Conservation (phyloP, 2,888 invertebrate genomes). For the Smittia sp. region DNA sequence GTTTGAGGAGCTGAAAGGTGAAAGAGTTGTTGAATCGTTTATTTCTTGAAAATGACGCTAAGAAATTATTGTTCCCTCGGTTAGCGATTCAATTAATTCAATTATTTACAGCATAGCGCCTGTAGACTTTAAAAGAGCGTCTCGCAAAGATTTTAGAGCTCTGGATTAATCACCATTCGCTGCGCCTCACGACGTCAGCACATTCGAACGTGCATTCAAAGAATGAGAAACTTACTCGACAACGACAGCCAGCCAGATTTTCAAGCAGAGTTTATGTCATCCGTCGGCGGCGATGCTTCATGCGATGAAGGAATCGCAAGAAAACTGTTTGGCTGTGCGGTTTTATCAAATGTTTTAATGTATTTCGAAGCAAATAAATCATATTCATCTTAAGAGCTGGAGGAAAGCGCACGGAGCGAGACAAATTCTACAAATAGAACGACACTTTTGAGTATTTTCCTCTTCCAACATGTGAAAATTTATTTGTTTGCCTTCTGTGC, state of each 20-base stretch:
- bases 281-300: neutral
- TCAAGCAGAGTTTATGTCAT: neutral
- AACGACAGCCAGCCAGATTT: neutral
- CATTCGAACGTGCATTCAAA: neutral
- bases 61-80: neutral
- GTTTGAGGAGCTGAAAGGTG: neutral
- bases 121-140: neutral
- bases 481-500: conserved; percentile 26
- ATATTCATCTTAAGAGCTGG: conserved; percentile 33
- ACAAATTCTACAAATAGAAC: conserved; percentile 37
- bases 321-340: conserved; percentile 15
- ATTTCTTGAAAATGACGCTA: neutral
- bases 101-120: neutral
- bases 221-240: neutral
- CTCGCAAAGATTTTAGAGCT: neutral
- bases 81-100: neutral
- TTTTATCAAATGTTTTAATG: conserved; percentile 13
- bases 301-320: neutral
- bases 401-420: neutral
- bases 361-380: conserved; percentile 33
- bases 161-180: too few species aligned
- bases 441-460: conserved; percentile 32
- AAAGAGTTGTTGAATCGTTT: neutral
- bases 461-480: neutral
- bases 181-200: neutral